Conservation (phyloP, 2,113 vertebrate species). For the Taxidea taxus region DNA sequence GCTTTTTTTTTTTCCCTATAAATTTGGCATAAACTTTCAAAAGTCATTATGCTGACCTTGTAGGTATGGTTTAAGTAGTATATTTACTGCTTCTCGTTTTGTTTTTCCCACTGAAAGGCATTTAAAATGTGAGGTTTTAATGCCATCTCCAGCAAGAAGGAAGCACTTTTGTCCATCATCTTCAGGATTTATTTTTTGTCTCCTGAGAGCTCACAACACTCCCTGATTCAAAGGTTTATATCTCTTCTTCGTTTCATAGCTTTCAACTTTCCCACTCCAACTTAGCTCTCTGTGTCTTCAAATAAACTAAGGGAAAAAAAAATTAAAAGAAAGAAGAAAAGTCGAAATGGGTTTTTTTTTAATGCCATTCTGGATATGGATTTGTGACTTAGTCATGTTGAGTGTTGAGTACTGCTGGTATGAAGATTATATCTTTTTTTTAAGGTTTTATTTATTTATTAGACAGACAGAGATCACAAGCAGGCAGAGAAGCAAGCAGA, state of each 20-base stretch:
- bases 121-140: conserved; percentile 23
- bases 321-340: too few species aligned
- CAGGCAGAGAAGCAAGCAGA: too few species aligned
- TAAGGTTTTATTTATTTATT: too few species aligned
- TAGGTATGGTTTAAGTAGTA: background rate
- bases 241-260: background rate
- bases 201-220: background rate
- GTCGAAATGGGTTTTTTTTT: background rate
- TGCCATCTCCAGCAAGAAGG: background rate
- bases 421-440: background rate
- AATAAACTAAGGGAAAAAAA: background rate
- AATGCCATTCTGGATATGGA: background rate
- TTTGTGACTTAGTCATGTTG: background rate
- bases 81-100: conserved; percentile 35
- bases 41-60: conserved; percentile 14
- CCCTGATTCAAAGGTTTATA: background rate
- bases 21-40: conserved; percentile 36
- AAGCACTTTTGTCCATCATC: background rate
- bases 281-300: background rate
- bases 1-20: background rate
- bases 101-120: background rate
- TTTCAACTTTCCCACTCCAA: background rate
- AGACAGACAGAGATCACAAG: too few species aligned
- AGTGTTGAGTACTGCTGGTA: background rate
- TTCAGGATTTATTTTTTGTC: background rate